Conservation (phyloP, 2,888 invertebrate genomes). For the Tuta absoluta region DNA sequence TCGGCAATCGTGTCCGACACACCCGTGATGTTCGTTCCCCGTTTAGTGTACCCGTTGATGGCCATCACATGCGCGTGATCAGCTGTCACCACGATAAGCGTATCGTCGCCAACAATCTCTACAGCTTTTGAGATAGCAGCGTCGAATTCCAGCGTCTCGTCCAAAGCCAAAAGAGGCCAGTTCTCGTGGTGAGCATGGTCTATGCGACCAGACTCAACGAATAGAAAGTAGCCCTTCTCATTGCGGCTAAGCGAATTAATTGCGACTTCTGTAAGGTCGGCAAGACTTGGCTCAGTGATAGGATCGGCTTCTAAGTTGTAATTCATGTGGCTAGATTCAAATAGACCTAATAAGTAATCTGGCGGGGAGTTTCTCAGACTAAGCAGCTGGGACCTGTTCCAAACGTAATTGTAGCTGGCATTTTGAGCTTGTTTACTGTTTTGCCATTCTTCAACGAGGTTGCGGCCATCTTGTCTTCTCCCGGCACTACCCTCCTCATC, state of each 20-base stretch:
- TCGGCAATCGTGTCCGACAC: conserved; percentile 63
- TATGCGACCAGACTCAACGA: conserved; percentile 86
- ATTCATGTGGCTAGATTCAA: conserved; percentile 82
- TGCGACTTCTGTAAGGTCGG: conserved; percentile 80
- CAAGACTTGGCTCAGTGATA: conserved; percentile 69
- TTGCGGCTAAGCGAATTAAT: conserved; percentile 84
- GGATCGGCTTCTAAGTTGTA: conserved; percentile 83
- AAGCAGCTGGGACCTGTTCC: conserved; percentile 81
- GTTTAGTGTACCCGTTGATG: conserved; percentile 84
- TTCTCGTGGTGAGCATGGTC: conserved; percentile 86
- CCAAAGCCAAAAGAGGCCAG: conserved; percentile 80
- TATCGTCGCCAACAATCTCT: conserved; percentile 78
- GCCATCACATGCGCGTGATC: conserved; percentile 89
- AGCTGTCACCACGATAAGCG: conserved; percentile 88
- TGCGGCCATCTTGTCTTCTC: conserved; percentile 78
- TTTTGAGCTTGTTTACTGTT: conserved; percentile 63
- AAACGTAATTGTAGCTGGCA: conserved; percentile 74
- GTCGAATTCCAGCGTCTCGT: conserved; percentile 85
- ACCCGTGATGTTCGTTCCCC: conserved; percentile 70
- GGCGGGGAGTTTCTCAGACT: conserved; percentile 26
- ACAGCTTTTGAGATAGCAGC: conserved; percentile 59
- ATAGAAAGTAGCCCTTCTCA: conserved; percentile 87
- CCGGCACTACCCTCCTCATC: conserved; percentile 79
- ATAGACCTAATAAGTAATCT: conserved; percentile 83
- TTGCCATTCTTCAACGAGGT: conserved; percentile 86